Conservation (phyloP, 2,888 invertebrate genomes). For the Sympetrum striolatum region DNA sequence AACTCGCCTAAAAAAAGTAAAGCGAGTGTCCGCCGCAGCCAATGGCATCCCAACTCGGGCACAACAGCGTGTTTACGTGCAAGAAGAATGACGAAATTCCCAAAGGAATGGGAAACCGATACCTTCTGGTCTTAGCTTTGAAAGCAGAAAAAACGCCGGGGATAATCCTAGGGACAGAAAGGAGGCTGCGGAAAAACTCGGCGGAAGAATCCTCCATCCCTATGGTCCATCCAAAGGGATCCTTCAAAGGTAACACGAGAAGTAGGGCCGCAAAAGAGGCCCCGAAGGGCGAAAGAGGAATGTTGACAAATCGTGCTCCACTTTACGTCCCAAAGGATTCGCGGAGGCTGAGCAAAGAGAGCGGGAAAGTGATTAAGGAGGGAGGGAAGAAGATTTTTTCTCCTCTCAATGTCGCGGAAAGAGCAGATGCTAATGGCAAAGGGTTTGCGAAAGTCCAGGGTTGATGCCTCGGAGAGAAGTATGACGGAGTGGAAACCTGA, state of each 20-base stretch:
- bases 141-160: neutral
- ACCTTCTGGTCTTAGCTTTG: neutral
- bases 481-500: neutral
- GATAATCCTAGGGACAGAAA: neutral
- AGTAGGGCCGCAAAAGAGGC: neutral
- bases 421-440: neutral
- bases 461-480: neutral
- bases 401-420: neutral
- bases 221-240: slow-evolving; percentile 3
- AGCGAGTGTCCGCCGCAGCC: neutral
- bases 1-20: neutral
- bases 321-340: slow-evolving; percentile 15
- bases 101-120: slow-evolving; percentile 18
- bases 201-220: neutral
- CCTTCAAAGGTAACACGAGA: slow-evolving; percentile 30
- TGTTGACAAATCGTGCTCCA: slow-evolving; percentile 39
- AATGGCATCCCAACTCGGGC: neutral
- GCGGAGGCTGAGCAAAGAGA: neutral
- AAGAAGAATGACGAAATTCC: slow-evolving; percentile 3
- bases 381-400: neutral
- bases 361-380: neutral
- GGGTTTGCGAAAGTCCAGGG: neutral
- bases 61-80: slow-evolving; percentile 30
- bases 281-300: neutral
- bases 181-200: neutral